Percentiles rank a stretch among this genome's conserved stretches.
Evolutionary conservation across 2,888 invertebrate species (phyloP).

Genomic region (Tetanocera ferruginea): DNA sequence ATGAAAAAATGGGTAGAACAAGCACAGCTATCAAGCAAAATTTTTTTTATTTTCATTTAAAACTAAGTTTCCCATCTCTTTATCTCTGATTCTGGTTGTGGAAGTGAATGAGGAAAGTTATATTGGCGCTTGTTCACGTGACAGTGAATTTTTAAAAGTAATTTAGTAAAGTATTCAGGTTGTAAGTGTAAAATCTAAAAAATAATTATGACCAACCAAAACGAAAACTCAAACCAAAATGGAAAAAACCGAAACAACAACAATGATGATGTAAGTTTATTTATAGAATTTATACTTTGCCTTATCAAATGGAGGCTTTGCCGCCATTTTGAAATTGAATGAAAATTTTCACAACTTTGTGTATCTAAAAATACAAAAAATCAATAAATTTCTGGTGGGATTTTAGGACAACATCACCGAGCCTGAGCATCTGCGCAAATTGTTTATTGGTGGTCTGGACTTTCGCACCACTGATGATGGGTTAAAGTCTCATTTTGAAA

Average conservation of each 20-base stretch:
- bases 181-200: conserved; percentile 9
- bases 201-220: conserved; percentile 45
- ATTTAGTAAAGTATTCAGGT: conserved; percentile 12
- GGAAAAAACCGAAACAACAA: conserved; percentile 42
- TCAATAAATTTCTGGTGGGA: conserved; percentile 33
- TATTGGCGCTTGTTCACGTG: too few species aligned
- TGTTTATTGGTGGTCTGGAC: conserved; percentile 96
- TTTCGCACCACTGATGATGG: conserved; percentile 94
- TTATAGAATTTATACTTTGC: background rate
- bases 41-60: too few species aligned
- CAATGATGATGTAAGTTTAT: conserved; percentile 49
- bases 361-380: conserved; percentile 16
- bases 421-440: conserved; percentile 84
- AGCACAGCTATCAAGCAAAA: too few species aligned
- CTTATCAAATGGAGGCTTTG: background rate
- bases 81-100: too few species aligned
- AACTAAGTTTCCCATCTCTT: too few species aligned
- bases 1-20: too few species aligned
- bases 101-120: background rate
- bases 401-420: conserved; percentile 63
- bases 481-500: conserved; percentile 91
- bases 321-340: background rate
- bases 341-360: conserved; percentile 39
- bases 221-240: conserved; percentile 46
- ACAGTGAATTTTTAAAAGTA: too few species aligned